Percentiles rank a stretch among this genome's conserved stretches.
These are phyloP conservation scores for Mustelus asterias DNA, from an alignment of 2,113 vertebrate genomes.

Conservation along the genomic window DNA sequence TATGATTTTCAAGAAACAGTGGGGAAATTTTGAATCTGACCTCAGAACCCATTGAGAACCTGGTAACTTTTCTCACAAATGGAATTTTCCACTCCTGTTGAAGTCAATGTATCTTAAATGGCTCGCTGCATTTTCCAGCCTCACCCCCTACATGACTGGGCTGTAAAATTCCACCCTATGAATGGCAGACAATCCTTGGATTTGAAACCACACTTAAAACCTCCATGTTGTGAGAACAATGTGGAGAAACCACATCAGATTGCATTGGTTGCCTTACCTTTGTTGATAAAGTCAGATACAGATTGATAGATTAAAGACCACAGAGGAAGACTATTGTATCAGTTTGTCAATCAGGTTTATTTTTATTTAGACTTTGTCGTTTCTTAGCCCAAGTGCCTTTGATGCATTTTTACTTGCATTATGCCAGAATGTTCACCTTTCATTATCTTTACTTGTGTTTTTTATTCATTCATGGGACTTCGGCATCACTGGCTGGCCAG, in stretches of 20 bases:
- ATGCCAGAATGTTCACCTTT: not conserved
- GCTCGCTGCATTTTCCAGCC: too few species aligned
- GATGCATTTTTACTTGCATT: not conserved
- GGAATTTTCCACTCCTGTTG: too few species aligned
- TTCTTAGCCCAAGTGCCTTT: not conserved
- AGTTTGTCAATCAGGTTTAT: not conserved
- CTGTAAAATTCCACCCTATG: too few species aligned
- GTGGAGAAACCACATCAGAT: slow-evolving; percentile 19
- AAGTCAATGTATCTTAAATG: too few species aligned
- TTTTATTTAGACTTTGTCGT: not conserved
- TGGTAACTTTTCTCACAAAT: not conserved
- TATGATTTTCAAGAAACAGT: too few species aligned
- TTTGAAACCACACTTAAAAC: not conserved
- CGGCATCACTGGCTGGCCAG: too few species aligned
- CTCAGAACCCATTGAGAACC: not conserved
- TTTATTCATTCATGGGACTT: too few species aligned
- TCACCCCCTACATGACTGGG: too few species aligned
- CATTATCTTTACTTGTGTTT: not conserved
- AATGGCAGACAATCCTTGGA: not conserved
- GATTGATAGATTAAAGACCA: slow-evolving; percentile 15
- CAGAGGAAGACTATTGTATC: slow-evolving; percentile 1
- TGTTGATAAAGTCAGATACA: not conserved
- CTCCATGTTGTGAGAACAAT: not conserved
- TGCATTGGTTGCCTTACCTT: not conserved
- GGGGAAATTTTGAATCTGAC: not conserved